phyloP scores from a whole-genome alignment of 2,113 vertebrate species.

The Ascaphus truei region DNA sequence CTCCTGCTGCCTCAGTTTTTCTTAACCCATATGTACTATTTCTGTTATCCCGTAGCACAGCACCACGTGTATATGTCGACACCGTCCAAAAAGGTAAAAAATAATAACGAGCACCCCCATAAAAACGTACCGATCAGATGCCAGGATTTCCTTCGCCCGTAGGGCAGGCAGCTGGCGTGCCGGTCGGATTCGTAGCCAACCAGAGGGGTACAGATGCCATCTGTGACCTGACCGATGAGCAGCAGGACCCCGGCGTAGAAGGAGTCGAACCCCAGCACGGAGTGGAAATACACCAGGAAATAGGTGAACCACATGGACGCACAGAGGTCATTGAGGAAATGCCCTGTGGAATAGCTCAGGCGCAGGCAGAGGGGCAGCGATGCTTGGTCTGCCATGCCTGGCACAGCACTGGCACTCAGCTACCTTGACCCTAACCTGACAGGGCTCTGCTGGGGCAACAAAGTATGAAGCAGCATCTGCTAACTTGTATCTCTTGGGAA shows the following conservation, averaged over 20 bases:
- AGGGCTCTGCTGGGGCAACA: neutral
- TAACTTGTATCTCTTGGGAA: no score
- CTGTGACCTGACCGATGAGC: slow-evolving; percentile 77
- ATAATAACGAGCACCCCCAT: no score
- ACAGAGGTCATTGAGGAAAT: slow-evolving; percentile 88
- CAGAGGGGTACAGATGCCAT: slow-evolving; percentile 81
- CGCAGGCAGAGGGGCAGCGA: slow-evolving; percentile 48
- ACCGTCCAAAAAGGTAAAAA: no score
- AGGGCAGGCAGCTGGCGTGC: slow-evolving; percentile 62
- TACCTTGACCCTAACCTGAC: no score
- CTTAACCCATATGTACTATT: no score
- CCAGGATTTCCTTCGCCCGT: slow-evolving; percentile 84
- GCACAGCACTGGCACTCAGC: neutral
- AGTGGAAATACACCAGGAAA: slow-evolving; percentile 77
- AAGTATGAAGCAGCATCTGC: neutral
- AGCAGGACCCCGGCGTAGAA: slow-evolving; percentile 71
- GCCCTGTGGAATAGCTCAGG: slow-evolving; percentile 76
- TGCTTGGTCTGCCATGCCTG: slow-evolving; percentile 18
- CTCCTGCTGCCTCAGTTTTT: no score
- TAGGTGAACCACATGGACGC: slow-evolving; percentile 94
- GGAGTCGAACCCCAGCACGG: slow-evolving; percentile 78
- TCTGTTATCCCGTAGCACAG: no score
- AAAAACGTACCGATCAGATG: slow-evolving; percentile 77
- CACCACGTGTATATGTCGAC: no score
- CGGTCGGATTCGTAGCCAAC: slow-evolving; percentile 82